Base-by-base conservation (phyloP, 92 coral and sea anemone genomes). In the Actinernus sp. region DNA sequence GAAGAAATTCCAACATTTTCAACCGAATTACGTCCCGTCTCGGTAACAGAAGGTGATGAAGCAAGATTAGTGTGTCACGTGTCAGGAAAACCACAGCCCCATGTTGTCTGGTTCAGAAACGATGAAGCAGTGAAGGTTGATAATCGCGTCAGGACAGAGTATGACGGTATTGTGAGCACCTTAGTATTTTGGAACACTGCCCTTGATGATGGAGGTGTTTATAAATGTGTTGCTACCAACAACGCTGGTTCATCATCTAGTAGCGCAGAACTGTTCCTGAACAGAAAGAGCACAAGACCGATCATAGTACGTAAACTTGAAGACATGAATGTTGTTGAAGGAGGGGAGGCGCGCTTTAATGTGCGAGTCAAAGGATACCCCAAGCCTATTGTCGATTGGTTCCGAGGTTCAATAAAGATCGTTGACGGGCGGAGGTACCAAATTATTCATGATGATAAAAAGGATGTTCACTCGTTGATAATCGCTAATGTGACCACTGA, bases 181-280 rank as follows among this genome's bases (percentile, higher is more conserved):
- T 73, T 95, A 24, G 59, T 68, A 1, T 87, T 95, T 61, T 63
- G 74, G 22, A 81, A 87, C 28, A 73, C 63, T 10, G 68, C 71
- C 20, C 69, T 68, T 4, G 86, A 71, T 21, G 99, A 95, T 49
- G 89, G 77, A 37, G 99, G 97, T 2, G 90, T 79, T 26, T 95
- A 95, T 58, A 86, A 86, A 45, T 78, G 93, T 36, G 53, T 74
- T 16, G 99, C 95, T 10, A 78, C 85, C 26, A 95, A 95, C 69
- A 79, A 85, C 20, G 79, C 79, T 38, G 99, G 99, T 6, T 77
- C 87, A 3, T 80, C 85, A 2, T 82, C 95, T 1, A 74, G 92
- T 43, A 82, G 68, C 51, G 83, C 95, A n/a, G 82, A 64, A 14
- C 81, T 95, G 28, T 54, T 76, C 61, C 90, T 95, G 1, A 83